Conservation (phyloP, 2,113 vertebrate genomes). For the Taurulus bubalis region DNA sequence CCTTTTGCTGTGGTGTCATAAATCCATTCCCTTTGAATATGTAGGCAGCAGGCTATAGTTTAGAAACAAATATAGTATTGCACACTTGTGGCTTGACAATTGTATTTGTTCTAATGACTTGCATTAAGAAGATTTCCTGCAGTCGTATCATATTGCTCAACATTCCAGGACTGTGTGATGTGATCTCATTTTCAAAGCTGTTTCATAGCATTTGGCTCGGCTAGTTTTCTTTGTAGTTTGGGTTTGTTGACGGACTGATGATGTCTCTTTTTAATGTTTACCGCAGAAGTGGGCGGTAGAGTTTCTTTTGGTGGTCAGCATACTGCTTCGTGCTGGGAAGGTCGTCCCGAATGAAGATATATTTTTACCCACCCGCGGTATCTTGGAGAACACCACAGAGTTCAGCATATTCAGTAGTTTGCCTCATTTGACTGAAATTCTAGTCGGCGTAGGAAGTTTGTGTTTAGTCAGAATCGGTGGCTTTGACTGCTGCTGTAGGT, state of each 20-base stretch:
- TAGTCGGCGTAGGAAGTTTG: slow-evolving; percentile 37
- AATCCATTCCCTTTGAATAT: slow-evolving; percentile 40
- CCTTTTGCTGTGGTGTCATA: slow-evolving; percentile 70
- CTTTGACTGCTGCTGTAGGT: slow-evolving; percentile 40
- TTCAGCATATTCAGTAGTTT: not conserved
- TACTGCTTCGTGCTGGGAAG: not conserved
- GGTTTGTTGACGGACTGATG: not conserved
- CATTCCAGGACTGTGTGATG: not conserved
- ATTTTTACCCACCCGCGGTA: not conserved
- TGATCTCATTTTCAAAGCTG: not conserved
- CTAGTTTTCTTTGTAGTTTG: not conserved
- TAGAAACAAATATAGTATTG: slow-evolving; percentile 61
- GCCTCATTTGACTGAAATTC: slow-evolving; percentile 25
- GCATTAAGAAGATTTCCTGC: slow-evolving; percentile 11
- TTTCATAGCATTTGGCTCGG: not conserved
- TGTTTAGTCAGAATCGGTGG: slow-evolving; percentile 21
- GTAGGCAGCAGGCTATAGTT: slow-evolving; percentile 53
- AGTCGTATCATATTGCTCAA: not conserved
- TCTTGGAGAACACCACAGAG: not conserved
- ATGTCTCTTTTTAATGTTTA: slow-evolving; percentile 8
- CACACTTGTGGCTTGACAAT: slow-evolving; percentile 20
- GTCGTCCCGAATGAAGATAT: not conserved
- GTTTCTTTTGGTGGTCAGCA: not conserved
- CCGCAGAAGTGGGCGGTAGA: slow-evolving; percentile 1
- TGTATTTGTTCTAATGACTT: slow-evolving; percentile 22